Percentiles rank a stretch among this genome's conserved stretches.
phyloP scores from a whole-genome alignment of 2,888 invertebrate genomes.

The Acholoe squamosa region DNA sequence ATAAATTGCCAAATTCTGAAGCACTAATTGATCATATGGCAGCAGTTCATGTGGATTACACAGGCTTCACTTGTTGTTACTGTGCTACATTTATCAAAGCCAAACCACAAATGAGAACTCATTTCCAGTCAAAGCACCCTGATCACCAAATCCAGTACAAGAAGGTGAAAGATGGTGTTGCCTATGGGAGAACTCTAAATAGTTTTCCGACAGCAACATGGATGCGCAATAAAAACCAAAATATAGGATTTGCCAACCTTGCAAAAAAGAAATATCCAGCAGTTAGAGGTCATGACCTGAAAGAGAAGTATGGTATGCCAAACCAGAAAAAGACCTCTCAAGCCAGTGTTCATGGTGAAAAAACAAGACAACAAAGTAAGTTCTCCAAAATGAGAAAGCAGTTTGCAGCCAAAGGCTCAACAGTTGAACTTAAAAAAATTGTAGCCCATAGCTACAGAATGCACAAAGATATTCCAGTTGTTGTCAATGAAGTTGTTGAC shows the following conservation, averaged over 20 bases:
- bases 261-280: not conserved
- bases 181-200: no score
- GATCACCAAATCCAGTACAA: no score
- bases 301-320: no score
- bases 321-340: no score
- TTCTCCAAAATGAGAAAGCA: slow-evolving; percentile 25
- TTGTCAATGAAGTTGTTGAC: slow-evolving; percentile 57
- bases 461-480: slow-evolving; percentile 63
- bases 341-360: no score
- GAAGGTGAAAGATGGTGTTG: no score
- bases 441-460: slow-evolving; percentile 67
- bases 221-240: not conserved
- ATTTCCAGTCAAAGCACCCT: not conserved
- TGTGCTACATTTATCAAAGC: slow-evolving; percentile 40
- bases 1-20: not conserved
- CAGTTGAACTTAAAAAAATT: slow-evolving; percentile 52
- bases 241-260: slow-evolving; percentile 42
- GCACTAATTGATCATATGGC: slow-evolving; percentile 8
- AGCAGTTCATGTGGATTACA: slow-evolving; percentile 5
- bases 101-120: slow-evolving; percentile 31
- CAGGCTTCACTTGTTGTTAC: slow-evolving; percentile 38
- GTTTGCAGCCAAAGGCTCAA: slow-evolving; percentile 6
- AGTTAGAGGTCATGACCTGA: no score
- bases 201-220: no score
- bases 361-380: no score